Conservation (phyloP, 2,888 invertebrate species). For the Xestia c-nigrum region DNA sequence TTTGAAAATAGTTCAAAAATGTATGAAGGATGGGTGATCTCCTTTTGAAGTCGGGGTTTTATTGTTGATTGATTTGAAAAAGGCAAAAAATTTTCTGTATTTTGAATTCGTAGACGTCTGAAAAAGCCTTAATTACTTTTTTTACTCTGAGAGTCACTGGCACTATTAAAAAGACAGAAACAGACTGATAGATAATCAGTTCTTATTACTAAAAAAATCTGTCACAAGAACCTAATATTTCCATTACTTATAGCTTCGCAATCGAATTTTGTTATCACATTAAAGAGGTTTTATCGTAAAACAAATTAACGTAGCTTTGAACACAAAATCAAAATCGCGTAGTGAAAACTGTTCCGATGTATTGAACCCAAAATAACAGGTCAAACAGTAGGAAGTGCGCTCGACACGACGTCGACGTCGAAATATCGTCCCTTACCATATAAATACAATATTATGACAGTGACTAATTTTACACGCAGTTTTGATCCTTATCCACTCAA, state of each 20-base stretch:
- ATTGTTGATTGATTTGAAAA: no score
- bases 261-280: not conserved
- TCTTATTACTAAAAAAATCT: not conserved
- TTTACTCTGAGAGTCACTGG: no score
- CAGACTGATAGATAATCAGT: not conserved
- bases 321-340: conserved; percentile 55
- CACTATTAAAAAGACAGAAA: no score
- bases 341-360: conserved; percentile 74
- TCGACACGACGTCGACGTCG: conserved; percentile 70
- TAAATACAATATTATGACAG: conserved; percentile 73
- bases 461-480: conserved; percentile 70
- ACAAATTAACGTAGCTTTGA: not conserved
- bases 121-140: not conserved
- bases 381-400: conserved; percentile 79
- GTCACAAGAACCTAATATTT: not conserved
- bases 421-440: conserved; percentile 71
- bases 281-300: not conserved
- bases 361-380: conserved; percentile 84
- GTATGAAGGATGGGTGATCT: no score
- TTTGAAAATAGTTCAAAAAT: no score
- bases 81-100: no score
- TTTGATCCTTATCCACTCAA: not conserved
- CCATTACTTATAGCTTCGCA: not conserved
- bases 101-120: not conserved
- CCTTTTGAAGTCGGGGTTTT: rapidly evolving